A percentile compares a stretch with the other conserved stretches of the same genome.
Evolutionary conservation across 2,888 invertebrate species (phyloP).

Genomic region (Sinelater perroti): DNA sequence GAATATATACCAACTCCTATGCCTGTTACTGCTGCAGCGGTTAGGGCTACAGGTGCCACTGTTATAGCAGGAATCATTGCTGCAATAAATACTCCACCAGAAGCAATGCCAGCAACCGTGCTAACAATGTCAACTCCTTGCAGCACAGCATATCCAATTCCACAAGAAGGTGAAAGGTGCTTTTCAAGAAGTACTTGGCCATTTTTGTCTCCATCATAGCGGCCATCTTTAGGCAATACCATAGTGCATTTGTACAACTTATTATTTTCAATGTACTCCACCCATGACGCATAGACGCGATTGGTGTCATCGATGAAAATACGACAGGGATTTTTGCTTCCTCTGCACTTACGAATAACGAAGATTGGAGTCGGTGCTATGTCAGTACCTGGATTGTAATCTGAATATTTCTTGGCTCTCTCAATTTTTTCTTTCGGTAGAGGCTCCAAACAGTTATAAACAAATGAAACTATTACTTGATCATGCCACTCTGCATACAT

Average conservation of each 20-base stretch:
- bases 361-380: constrained; percentile 53
- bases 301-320: constrained; percentile 57
- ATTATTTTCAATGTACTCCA: constrained; percentile 64
- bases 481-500: constrained; percentile 35
- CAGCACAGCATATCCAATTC: constrained; percentile 46
- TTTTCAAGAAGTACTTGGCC: constrained; percentile 49
- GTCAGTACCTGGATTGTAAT: constrained; percentile 53
- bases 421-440: constrained; percentile 48
- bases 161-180: constrained; percentile 53
- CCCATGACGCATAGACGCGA: constrained; percentile 66
- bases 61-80: constrained; percentile 63
- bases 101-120: constrained; percentile 53
- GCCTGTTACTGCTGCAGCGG: constrained; percentile 54
- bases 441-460: constrained; percentile 48
- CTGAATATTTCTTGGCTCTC: constrained; percentile 46
- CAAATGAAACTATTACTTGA: constrained; percentile 34
- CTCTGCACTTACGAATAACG: constrained; percentile 53
- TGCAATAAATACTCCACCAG: constrained; percentile 64
- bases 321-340: constrained; percentile 50
- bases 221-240: constrained; percentile 65
- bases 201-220: constrained; percentile 51
- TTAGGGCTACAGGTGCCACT: constrained; percentile 62
- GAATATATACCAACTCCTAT: constrained; percentile 62
- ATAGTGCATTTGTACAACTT: constrained; percentile 65
- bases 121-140: constrained; percentile 49